These are phyloP conservation scores for Agriotes lineatus DNA, from an alignment of 2,888 invertebrate genomes.

Conservation along the genomic window DNA sequence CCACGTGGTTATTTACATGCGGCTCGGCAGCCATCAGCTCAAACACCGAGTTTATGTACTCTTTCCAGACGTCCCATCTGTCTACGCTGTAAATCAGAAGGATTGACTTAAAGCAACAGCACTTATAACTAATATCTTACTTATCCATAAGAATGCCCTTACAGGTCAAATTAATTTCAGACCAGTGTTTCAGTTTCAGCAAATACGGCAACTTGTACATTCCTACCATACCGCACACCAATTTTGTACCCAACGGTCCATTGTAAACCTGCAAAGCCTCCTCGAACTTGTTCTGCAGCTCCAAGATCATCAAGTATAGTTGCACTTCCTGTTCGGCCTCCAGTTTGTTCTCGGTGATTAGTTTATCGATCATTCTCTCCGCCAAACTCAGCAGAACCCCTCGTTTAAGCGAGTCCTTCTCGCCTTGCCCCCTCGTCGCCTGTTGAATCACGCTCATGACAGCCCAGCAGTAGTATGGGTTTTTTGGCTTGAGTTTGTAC, in stretches of 20 bases:
- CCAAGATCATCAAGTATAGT: constrained; percentile 89
- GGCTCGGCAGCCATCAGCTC: constrained; percentile 67
- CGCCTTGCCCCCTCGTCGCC: constrained; percentile 67
- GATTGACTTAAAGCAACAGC: neutral
- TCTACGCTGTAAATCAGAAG: constrained; percentile 69
- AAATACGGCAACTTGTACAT: constrained; percentile 81
- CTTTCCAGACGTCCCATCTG: constrained; percentile 80
- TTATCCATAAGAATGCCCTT: constrained; percentile 81
- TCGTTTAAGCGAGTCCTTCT: constrained; percentile 70
- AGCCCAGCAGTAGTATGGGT: constrained; percentile 98
- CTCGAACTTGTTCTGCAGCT: constrained; percentile 83
- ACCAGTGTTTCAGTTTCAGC: constrained; percentile 80
- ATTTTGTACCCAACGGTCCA: constrained; percentile 77
- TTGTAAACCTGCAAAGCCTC: constrained; percentile 87
- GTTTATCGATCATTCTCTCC: constrained; percentile 93
- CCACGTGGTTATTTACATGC: constrained; percentile 54
- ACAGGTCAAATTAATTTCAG: constrained; percentile 78
- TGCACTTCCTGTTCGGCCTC: constrained; percentile 95
- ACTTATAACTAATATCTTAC: constrained; percentile 62
- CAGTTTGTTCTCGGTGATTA: constrained; percentile 87
- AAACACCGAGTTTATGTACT: constrained; percentile 80
- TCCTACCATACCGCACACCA: constrained; percentile 77
- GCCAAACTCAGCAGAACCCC: constrained; percentile 87
- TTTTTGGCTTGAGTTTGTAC: constrained; percentile 92
- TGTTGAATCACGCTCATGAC: constrained; percentile 97